Conservation (phyloP, 23 tunicate species). For the Corella eumyota region DNA sequence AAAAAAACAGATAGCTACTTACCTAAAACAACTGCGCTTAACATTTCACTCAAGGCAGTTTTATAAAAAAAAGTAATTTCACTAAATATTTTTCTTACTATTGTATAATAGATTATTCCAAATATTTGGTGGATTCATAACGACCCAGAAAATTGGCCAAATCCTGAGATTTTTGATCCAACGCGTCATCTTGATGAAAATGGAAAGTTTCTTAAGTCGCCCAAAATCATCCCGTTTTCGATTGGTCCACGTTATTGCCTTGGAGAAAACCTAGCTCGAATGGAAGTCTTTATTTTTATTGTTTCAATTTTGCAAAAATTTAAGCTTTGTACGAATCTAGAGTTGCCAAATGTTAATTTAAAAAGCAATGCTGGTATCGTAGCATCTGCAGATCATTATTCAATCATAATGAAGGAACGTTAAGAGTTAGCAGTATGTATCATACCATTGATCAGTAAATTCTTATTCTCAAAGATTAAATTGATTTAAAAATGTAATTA, state of each 20-base stretch:
- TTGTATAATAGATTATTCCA: neutral
- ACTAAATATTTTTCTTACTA: neutral
- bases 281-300: conserved; percentile 21
- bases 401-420: no score
- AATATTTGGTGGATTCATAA: neutral
- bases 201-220: conserved; percentile 15
- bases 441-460: no score
- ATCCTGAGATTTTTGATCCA: conserved; percentile 21
- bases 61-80: neutral
- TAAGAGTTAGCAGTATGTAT: no score
- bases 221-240: conserved; percentile 25
- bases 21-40: no score
- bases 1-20: no score
- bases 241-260: conserved; percentile 32
- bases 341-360: no score
- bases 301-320: conserved; percentile 18
- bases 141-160: conserved; percentile 7
- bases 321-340: neutral
- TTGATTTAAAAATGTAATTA: no score
- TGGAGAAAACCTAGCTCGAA: conserved; percentile 19
- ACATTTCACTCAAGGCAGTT: no score
- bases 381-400: no score
- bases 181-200: conserved; percentile 24
- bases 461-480: no score
- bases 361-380: no score